These are phyloP conservation scores for Pollenia amentaria DNA, from an alignment of 2,888 invertebrate species.

Conservation along the genomic window DNA sequence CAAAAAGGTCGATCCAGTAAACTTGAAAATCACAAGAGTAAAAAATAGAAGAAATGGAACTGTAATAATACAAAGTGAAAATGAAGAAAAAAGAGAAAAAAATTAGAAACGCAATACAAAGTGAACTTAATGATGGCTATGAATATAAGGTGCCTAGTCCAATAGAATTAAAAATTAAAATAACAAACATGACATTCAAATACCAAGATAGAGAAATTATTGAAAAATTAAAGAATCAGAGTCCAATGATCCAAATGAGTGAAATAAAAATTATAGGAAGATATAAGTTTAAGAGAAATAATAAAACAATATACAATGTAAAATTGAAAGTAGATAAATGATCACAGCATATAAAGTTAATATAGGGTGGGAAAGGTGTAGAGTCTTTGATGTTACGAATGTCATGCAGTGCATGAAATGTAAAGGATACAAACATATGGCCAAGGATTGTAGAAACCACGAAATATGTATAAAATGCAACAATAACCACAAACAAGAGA, in stretches of 20 bases:
- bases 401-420: conserved; percentile 5
- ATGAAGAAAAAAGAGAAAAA: background rate
- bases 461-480: background rate
- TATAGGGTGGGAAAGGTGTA: conserved; percentile 34
- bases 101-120: background rate
- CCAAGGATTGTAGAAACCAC: background rate
- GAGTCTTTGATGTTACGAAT: background rate
- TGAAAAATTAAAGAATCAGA: background rate
- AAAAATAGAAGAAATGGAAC: background rate
- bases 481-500: background rate
- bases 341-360: background rate
- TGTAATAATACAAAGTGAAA: background rate
- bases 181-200: background rate
- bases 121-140: background rate
- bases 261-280: background rate
- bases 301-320: conserved; percentile 10
- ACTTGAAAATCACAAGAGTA: background rate
- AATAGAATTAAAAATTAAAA: background rate
- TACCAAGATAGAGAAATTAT: background rate
- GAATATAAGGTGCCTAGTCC: background rate
- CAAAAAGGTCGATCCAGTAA: background rate
- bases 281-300: conserved; percentile 2
- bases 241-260: background rate
- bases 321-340: conserved; percentile 13
- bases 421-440: conserved; percentile 1